phyloP scores from a whole-genome alignment of 1,140 invertebrate genomes.

The Solenopsis invicta region DNA sequence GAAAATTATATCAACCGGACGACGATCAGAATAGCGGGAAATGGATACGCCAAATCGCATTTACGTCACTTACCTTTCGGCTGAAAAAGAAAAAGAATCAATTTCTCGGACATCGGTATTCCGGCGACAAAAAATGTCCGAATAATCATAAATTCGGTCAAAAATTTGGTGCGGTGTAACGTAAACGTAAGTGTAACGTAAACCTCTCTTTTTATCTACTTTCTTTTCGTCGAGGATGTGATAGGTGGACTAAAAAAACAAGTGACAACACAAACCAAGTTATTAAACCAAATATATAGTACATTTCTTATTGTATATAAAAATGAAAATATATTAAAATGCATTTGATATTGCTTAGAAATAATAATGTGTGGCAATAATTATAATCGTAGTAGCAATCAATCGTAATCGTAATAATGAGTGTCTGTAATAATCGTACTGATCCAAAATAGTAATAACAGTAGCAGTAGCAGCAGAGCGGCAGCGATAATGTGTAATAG shows the following conservation, averaged over 20 bases:
- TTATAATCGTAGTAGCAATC: conserved; percentile 83
- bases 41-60: conserved; percentile 30
- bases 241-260: conserved; percentile 81
- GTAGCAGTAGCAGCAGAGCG: conserved; percentile 39
- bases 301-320: conserved; percentile 87
- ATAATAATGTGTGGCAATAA: conserved; percentile 82
- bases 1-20: neutral
- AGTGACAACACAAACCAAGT: conserved; percentile 84
- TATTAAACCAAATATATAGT: conserved; percentile 87
- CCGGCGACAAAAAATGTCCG: neutral
- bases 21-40: neutral
- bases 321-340: conserved; percentile 88
- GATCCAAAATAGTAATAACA: conserved; percentile 41
- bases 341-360: conserved; percentile 86
- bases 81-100: conserved; percentile 79
- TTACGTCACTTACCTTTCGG: conserved; percentile 81
- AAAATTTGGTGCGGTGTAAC: neutral
- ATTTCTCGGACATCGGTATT: neutral
- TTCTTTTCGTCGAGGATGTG: conserved; percentile 78
- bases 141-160: neutral
- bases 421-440: conserved; percentile 37
- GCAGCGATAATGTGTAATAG: conserved; percentile 42
- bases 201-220: neutral
- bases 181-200: neutral
- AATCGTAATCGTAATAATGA: conserved; percentile 81